Conservation (phyloP, 2,797 vertebrate genomes). For the Threskiornis aethiopicus region DNA sequence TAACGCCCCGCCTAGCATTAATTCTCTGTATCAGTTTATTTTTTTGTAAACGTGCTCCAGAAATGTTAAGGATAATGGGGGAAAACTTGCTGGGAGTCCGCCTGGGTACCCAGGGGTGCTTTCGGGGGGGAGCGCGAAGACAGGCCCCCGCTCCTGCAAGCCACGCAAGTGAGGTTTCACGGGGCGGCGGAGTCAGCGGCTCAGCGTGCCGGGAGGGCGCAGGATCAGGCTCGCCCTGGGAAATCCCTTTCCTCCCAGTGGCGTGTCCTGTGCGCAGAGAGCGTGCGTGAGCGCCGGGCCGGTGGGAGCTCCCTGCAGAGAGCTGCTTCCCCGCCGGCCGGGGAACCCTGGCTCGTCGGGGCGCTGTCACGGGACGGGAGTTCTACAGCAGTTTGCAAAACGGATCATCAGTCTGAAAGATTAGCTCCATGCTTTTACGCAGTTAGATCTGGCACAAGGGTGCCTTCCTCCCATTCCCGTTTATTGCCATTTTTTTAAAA, state of each 20-base stretch:
- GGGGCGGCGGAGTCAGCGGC: not conserved
- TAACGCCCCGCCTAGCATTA: rapidly evolving
- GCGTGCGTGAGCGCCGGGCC: not conserved
- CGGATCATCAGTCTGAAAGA: not conserved
- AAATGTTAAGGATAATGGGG: not conserved
- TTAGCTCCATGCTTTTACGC: not conserved
- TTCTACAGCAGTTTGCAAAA: not conserved
- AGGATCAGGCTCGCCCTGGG: not conserved
- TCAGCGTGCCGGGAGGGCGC: not conserved
- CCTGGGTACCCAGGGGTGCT: not conserved
- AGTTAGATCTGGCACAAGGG: not conserved
- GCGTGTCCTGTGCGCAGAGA: not conserved
- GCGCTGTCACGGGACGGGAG: not conserved
- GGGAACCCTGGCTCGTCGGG: not conserved
- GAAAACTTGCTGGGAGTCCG: not conserved
- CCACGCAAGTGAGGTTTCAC: not conserved
- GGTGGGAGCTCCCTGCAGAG: not conserved
- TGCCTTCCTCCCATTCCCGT: rapidly evolving
- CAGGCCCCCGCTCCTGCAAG: not conserved
- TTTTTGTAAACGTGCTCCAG: rapidly evolving
- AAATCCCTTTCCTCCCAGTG: rapidly evolving
- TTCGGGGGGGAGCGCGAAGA: not conserved
- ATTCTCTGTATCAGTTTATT: rapidly evolving
- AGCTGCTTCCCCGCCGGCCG: not conserved
- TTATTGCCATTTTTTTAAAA: rapidly evolving